These are phyloP conservation scores for Platalea minor DNA, from an alignment of 2,797 vertebrate genomes.

Conservation along the genomic window DNA sequence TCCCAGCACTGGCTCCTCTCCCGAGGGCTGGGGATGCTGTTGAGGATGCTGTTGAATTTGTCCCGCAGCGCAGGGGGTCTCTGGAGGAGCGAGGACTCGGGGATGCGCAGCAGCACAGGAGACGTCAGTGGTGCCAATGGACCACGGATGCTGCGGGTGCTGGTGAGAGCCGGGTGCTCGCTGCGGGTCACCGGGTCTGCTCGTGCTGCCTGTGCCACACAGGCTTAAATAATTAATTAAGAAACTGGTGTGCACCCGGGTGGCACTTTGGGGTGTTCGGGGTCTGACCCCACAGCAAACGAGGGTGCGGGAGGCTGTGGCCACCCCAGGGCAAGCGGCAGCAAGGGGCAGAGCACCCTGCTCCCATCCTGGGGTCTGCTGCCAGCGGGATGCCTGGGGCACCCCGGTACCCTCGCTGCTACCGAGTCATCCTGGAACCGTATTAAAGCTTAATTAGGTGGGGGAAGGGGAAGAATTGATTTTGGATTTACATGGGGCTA, in stretches of 20 bases:
- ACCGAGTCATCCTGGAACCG: background rate
- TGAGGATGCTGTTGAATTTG: fast-evolving
- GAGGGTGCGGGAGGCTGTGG: fast-evolving
- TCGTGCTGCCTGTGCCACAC: background rate
- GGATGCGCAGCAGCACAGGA: background rate
- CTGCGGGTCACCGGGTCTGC: background rate
- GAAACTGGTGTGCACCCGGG: fast-evolving
- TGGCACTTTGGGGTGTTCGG: background rate
- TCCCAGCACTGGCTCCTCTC: background rate
- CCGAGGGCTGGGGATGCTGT: background rate
- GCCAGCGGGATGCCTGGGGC: background rate
- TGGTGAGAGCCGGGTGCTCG: background rate
- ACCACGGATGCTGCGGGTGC: fast-evolving
- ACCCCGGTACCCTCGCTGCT: background rate
- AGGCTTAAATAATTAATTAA: background rate
- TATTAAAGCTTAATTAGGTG: background rate
- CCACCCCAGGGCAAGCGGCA: no score
- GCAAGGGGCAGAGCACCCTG: background rate
- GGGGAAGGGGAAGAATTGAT: background rate
- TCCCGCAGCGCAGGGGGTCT: fast-evolving
- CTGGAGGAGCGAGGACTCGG: background rate
- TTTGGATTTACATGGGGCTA: background rate
- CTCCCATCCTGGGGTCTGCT: background rate
- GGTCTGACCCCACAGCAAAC: fast-evolving
- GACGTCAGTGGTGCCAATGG: fast-evolving